These are phyloP conservation scores for Drosophila nebulosa DNA, from an alignment of 1,140 invertebrate species.

Conservation along the genomic window DNA sequence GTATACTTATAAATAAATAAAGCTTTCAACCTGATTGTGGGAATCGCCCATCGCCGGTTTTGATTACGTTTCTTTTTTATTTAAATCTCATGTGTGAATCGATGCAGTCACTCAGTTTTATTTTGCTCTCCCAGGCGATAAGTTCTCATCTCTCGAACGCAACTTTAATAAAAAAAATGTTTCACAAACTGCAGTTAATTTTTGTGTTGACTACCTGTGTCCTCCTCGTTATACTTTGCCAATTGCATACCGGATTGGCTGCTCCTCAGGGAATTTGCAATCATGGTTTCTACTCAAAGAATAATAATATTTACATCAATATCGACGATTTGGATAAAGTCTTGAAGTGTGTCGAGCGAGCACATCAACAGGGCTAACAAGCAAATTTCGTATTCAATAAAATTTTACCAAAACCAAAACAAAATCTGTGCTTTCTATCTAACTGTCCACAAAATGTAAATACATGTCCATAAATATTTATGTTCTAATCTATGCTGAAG, in stretches of 20 bases:
- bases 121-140: constrained; percentile 10
- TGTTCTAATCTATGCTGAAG: not conserved
- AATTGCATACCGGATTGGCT: not conserved
- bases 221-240: constrained; percentile 1
- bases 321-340: constrained; percentile 9
- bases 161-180: constrained; percentile 18
- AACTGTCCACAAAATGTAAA: not conserved
- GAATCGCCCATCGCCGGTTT: constrained; percentile 55
- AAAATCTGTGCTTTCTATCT: constrained; percentile 14
- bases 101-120: constrained; percentile 18
- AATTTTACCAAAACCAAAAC: not conserved
- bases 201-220: constrained; percentile 20
- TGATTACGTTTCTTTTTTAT: constrained; percentile 26
- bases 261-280: constrained; percentile 35
- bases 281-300: constrained; percentile 28
- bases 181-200: not conserved
- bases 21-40: constrained; percentile 35
- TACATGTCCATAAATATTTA: not conserved
- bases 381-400: too few species aligned
- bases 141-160: not conserved
- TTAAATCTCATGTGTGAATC: constrained; percentile 28
- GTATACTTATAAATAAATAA: not conserved
- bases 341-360: constrained; percentile 36
- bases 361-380: constrained; percentile 28
- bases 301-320: constrained; percentile 49